phyloP scores from a whole-genome alignment of 1,140 invertebrate genomes.

The Nasonia vitripennis region DNA sequence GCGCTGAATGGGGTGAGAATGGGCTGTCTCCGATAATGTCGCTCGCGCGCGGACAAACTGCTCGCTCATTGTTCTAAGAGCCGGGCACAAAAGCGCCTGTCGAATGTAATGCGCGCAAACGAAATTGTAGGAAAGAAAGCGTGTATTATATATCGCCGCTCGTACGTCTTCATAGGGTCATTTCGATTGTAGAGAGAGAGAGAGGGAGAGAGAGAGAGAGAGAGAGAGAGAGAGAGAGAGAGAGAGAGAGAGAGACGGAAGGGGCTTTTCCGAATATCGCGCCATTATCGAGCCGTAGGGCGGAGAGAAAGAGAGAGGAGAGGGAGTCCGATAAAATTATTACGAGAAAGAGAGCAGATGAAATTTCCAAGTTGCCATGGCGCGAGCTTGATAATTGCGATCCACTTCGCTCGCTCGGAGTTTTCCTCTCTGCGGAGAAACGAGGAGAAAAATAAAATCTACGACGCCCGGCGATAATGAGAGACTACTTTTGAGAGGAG shows the following conservation, averaged over 20 bases:
- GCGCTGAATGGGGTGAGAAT: slow-evolving; percentile 23
- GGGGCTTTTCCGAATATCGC: slow-evolving; percentile 2
- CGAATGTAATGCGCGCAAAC: background rate
- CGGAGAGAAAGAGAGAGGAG: slow-evolving; percentile 14
- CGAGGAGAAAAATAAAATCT: background rate
- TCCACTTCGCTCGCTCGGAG: slow-evolving; percentile 10
- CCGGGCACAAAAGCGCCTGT: background rate
- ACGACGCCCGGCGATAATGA: background rate
- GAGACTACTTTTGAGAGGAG: background rate
- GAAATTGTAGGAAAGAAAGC: background rate
- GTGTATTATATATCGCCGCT: background rate
- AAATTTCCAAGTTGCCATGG: slow-evolving; percentile 66
- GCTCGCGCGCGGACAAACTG: slow-evolving; percentile 34
- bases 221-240: background rate
- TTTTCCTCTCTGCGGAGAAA: slow-evolving; percentile 29
- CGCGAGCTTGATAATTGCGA: slow-evolving; percentile 4
- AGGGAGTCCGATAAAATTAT: slow-evolving; percentile 60
- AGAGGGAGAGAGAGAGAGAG: background rate
- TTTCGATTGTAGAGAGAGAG: slow-evolving; percentile 2
- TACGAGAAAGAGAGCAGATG: slow-evolving; percentile 62
- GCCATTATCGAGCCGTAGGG: background rate
- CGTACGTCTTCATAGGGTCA: slow-evolving; percentile 16
- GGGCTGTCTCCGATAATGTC: slow-evolving; percentile 39
- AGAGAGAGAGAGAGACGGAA: slow-evolving; percentile 12
- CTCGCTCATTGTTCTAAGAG: slow-evolving; percentile 38